phyloP scores from a whole-genome alignment of 2,797 vertebrate genomes.

The Chromis chromis region DNA sequence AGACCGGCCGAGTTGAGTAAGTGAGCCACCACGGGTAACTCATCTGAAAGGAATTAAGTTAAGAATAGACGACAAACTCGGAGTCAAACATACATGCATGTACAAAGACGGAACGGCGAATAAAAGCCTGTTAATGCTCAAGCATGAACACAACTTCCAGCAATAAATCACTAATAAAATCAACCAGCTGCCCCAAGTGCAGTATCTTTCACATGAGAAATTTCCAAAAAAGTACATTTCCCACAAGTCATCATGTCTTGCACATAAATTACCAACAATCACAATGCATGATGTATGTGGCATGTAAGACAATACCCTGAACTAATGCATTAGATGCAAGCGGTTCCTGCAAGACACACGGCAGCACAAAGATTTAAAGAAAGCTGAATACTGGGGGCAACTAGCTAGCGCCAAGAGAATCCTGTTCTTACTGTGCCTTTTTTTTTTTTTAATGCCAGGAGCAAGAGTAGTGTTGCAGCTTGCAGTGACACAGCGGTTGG shows the following conservation, averaged over 20 bases:
- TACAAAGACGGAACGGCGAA: background rate
- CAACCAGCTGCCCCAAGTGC: constrained; percentile 22
- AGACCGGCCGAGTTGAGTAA: constrained; percentile 13
- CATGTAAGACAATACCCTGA: constrained; percentile 78
- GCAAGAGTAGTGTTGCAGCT: constrained; percentile 46
- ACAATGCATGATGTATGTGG: constrained; percentile 54
- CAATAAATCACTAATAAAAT: constrained; percentile 38
- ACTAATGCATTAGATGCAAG: constrained; percentile 76
- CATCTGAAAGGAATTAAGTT: constrained; percentile 44
- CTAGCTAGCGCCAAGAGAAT: constrained; percentile 33
- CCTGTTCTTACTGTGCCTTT: constrained; percentile 21
- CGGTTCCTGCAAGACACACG: constrained; percentile 56
- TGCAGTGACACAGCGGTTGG: constrained; percentile 49
- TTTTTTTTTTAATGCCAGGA: constrained; percentile 28
- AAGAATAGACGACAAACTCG: constrained; percentile 32
- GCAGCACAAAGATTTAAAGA: constrained; percentile 43
- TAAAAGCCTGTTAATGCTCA: constrained; percentile 10
- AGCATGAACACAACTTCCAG: constrained; percentile 13
- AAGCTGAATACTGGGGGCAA: constrained; percentile 33
- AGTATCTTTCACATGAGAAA: constrained; percentile 26
- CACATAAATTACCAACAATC: constrained; percentile 67
- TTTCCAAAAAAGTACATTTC: constrained; percentile 24
- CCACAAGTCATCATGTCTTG: constrained; percentile 35
- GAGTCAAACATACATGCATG: constrained; percentile 3
- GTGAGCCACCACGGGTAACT: constrained; percentile 9